Conservation (phyloP, 2,113 vertebrate species). For the Morone chrysops region DNA sequence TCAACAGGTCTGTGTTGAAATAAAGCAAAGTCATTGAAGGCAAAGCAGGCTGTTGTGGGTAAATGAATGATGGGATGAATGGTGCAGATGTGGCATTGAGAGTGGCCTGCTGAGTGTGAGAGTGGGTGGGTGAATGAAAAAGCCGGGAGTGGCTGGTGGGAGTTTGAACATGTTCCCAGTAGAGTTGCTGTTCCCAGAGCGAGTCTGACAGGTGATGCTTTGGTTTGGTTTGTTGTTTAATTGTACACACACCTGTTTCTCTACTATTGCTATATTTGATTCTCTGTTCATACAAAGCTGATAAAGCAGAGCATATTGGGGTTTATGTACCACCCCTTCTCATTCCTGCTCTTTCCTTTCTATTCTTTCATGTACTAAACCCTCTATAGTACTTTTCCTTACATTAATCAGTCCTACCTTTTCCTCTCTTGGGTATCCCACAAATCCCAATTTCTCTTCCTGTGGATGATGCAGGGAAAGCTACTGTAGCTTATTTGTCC, state of each 20-base stretch:
- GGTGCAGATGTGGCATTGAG: slow-evolving; percentile 69
- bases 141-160: slow-evolving; percentile 47
- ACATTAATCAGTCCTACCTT: neutral
- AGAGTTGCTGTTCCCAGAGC: slow-evolving; percentile 15
- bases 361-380: neutral
- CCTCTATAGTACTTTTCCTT: neutral
- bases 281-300: slow-evolving; percentile 6
- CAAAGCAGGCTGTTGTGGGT: slow-evolving; percentile 14
- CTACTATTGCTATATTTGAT: neutral
- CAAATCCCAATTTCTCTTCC: neutral
- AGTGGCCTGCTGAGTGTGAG: slow-evolving; percentile 6
- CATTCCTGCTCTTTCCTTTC: neutral
- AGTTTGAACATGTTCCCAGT: slow-evolving; percentile 49
- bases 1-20: slow-evolving; percentile 47
- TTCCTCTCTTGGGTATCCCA: neutral
- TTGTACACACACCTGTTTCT: slow-evolving; percentile 30
- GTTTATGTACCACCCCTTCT: neutral
- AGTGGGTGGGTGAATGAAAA: slow-evolving; percentile 47
- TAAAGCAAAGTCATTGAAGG: slow-evolving; percentile 15
- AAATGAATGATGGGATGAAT: slow-evolving; percentile 50
- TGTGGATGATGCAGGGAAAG: neutral
- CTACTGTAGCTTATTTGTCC: neutral
- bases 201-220: slow-evolving; percentile 31
- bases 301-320: neutral
- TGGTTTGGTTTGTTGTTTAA: slow-evolving; percentile 1